A percentile compares a stretch with the other conserved stretches of the same genome.
phyloP scores from a whole-genome alignment of 1,140 invertebrate genomes.

The Helicoverpa armigera region DNA sequence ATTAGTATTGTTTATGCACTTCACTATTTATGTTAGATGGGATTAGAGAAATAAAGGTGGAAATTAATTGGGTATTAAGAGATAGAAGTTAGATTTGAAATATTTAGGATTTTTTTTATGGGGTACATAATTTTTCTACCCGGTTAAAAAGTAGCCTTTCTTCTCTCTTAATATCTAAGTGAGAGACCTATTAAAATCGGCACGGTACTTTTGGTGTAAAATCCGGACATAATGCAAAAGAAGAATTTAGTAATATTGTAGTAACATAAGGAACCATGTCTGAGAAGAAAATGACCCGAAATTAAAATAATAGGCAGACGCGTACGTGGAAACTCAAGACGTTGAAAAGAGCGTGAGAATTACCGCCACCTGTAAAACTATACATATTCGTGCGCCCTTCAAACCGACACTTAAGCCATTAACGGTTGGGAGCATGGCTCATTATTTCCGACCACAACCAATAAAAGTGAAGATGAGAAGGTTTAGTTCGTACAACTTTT shows the following conservation, averaged over 20 bases:
- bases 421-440: constrained; percentile 25
- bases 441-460: constrained; percentile 23
- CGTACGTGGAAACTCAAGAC: background rate
- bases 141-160: too few relatives aligned
- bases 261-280: background rate
- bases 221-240: too few relatives aligned
- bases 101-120: too few relatives aligned
- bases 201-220: too few relatives aligned
- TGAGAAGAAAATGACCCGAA: background rate
- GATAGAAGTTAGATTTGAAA: too few relatives aligned
- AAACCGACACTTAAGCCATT: constrained; percentile 14
- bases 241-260: background rate
- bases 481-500: background rate
- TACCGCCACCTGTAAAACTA: constrained; percentile 9
- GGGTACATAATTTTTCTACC: too few relatives aligned
- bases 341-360: constrained; percentile 12
- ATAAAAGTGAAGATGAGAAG: background rate
- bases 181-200: too few relatives aligned
- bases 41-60: background rate
- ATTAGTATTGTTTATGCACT: constrained; percentile 8
- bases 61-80: background rate
- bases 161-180: too few relatives aligned
- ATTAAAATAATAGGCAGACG: constrained; percentile 4
- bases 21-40: background rate
- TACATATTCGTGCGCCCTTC: constrained; percentile 12